These are phyloP conservation scores for Sphyrna mokarran DNA, from an alignment of 2,113 vertebrate species.

Conservation along the genomic window DNA sequence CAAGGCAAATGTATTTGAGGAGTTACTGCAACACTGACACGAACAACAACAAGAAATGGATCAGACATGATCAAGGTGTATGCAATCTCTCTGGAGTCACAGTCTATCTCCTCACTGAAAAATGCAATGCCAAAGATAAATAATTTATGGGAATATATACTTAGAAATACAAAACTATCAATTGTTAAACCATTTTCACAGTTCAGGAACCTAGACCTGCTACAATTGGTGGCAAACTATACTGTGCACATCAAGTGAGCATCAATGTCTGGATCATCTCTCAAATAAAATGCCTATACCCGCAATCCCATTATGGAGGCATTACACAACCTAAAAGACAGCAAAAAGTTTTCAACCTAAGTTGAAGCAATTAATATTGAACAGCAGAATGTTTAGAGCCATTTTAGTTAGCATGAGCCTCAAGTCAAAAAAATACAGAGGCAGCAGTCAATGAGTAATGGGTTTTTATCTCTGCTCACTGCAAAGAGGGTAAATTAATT, in stretches of 20 bases:
- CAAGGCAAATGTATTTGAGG: conserved; percentile 9
- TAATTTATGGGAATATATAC: conserved; percentile 5
- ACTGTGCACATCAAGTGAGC: background rate
- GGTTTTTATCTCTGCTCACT: background rate
- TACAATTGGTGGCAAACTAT: background rate
- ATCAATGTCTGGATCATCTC: too few species aligned
- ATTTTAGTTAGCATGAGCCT: background rate
- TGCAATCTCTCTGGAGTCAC: conserved; percentile 19
- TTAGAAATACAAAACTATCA: background rate
- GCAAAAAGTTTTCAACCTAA: background rate
- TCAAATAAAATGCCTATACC: background rate
- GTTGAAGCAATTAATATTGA: background rate
- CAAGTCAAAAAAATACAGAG: background rate
- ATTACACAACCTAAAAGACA: background rate
- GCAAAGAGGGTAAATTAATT: background rate
- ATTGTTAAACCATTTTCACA: background rate
- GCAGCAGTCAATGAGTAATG: background rate
- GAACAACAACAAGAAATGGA: background rate
- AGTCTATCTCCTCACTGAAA: conserved; percentile 8
- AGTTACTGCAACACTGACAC: background rate
- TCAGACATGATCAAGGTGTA: conserved; percentile 10
- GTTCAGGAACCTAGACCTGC: background rate
- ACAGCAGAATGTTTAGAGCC: background rate
- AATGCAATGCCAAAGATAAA: background rate
- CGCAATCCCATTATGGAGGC: background rate